These are phyloP conservation scores for Emys orbicularis DNA, from an alignment of 2,797 vertebrate genomes.

Conservation along the genomic window DNA sequence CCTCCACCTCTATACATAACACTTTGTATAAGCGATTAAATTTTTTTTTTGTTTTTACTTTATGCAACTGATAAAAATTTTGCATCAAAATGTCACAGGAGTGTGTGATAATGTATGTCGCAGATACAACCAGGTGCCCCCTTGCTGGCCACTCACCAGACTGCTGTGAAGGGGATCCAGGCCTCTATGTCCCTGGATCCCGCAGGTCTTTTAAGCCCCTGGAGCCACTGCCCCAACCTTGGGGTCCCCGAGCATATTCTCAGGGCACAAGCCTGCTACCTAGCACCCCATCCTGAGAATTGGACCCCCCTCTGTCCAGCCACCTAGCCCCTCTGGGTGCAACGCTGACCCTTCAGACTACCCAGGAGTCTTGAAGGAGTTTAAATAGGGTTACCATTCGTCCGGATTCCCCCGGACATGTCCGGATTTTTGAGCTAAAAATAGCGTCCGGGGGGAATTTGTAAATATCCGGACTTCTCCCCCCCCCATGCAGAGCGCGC, in stretches of 20 bases:
- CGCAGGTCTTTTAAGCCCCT: not conserved
- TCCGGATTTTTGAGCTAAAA: too few species aligned
- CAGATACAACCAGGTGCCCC: not conserved
- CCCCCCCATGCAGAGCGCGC: too few species aligned
- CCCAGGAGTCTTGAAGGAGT: not conserved
- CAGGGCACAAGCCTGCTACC: not conserved
- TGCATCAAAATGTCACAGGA: not conserved
- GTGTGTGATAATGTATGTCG: not conserved
- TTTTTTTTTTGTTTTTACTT: not conserved
- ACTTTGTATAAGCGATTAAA: not conserved
- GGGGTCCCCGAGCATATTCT: not conserved
- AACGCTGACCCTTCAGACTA: not conserved
- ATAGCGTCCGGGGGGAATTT: too few species aligned
- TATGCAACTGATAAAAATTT: not conserved
- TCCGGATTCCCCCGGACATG: too few species aligned
- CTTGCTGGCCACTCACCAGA: not conserved
- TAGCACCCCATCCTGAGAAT: too few species aligned
- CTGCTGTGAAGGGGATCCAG: not conserved
- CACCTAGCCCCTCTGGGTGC: not conserved
- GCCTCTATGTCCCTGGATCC: not conserved
- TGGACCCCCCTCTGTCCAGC: not conserved
- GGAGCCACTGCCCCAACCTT: too few species aligned
- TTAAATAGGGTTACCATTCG: too few species aligned
- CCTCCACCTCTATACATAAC: not conserved
- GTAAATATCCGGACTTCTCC: too few species aligned